Percentiles rank a stretch among this genome's conserved stretches.
phyloP scores from a whole-genome alignment of 2,113 vertebrate genomes.

The Tetraodon nigroviridis region DNA sequence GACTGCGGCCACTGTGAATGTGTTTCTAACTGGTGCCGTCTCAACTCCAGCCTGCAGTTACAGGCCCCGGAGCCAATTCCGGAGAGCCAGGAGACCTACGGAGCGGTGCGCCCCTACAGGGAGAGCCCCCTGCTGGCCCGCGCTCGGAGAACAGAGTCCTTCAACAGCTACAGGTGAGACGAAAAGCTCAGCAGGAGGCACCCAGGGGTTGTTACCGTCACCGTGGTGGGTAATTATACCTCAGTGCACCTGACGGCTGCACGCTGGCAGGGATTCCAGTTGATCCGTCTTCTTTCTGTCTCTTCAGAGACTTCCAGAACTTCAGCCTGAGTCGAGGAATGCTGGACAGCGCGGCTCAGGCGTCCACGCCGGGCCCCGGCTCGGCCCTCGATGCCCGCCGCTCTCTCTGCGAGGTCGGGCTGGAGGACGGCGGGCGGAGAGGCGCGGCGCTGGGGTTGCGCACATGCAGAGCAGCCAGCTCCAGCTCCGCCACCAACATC shows the following conservation, averaged over 20 bases:
- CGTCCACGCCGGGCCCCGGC: conserved; percentile 35
- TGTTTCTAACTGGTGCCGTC: background rate
- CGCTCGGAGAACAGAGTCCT: conserved; percentile 91
- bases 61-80: conserved; percentile 81
- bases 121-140: conserved; percentile 93
- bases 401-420: conserved; percentile 66
- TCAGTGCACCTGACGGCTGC: too few species aligned
- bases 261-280: too few species aligned
- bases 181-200: too few species aligned
- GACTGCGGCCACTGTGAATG: background rate
- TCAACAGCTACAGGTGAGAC: conserved; percentile 81
- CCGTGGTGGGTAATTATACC: too few species aligned
- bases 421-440: conserved; percentile 75
- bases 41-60: conserved; percentile 82
- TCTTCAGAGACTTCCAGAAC: conserved; percentile 85
- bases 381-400: conserved; percentile 66
- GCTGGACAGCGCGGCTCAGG: conserved; percentile 69
- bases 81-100: conserved; percentile 82
- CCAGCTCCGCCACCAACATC: conserved; percentile 7
- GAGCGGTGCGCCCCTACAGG: conserved; percentile 87
- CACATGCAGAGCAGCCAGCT: conserved; percentile 38
- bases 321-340: conserved; percentile 78
- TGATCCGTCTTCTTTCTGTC: background rate
- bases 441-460: conserved; percentile 69
- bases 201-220: too few species aligned